Evolutionary conservation across 2,888 invertebrate species (phyloP).

Genomic region (Dasypogon diadema): DNA sequence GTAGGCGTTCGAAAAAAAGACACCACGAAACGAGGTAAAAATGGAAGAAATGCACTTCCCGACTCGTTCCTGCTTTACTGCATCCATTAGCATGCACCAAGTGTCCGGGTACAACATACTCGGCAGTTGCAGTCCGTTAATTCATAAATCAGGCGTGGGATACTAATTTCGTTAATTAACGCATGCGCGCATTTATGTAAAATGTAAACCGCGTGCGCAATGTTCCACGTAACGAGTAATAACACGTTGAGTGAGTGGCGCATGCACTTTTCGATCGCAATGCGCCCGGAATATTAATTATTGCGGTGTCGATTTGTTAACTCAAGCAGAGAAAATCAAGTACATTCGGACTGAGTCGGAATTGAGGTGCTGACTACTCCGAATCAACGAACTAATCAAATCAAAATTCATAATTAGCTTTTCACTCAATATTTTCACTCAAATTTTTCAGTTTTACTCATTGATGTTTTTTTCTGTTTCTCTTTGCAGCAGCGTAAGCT

Average conservation of each 20-base stretch:
- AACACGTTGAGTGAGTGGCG: constrained; percentile 44
- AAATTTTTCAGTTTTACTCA: neutral
- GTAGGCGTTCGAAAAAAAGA: constrained; percentile 13
- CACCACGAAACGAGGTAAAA: neutral
- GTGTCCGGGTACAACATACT: constrained; percentile 47
- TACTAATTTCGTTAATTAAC: constrained; percentile 59
- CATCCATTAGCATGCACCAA: constrained; percentile 53
- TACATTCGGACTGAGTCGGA: neutral
- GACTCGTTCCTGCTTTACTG: neutral
- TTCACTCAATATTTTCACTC: too few relatives aligned
- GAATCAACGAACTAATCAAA: too few relatives aligned
- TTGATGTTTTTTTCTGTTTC: constrained; percentile 51
- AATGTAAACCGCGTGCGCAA: constrained; percentile 55
- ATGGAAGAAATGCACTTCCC: neutral
- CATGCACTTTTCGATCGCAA: constrained; percentile 48
- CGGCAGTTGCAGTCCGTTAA: constrained; percentile 59
- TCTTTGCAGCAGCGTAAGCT: constrained; percentile 79
- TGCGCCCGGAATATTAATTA: constrained; percentile 48
- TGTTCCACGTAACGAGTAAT: constrained; percentile 47
- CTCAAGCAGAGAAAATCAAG: constrained; percentile 4
- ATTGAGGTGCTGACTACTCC: too few relatives aligned
- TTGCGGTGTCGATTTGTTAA: constrained; percentile 34
- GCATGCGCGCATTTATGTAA: constrained; percentile 56
- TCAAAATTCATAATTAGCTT: too few relatives aligned
- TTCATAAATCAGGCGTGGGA: constrained; percentile 66